Conservation (phyloP, 2,797 vertebrate genomes). For the Acrossocheilus wenchowensis region DNA sequence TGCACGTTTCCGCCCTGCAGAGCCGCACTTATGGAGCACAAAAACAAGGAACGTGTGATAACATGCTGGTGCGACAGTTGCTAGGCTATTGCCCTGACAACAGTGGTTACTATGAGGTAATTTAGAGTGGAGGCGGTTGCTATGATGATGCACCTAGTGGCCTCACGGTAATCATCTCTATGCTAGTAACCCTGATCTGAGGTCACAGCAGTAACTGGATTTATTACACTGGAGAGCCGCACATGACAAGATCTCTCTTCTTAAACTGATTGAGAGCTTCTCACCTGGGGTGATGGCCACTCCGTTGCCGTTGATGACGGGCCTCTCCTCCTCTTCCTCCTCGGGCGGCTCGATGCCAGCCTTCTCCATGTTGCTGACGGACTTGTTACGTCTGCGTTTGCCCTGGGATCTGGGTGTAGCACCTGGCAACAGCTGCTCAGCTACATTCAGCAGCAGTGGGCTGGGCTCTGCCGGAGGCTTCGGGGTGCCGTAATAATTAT, state of each 20-base stretch:
- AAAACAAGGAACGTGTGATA: slow-evolving; percentile 55
- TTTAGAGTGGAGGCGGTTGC: slow-evolving; percentile 41
- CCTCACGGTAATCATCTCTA: slow-evolving; percentile 21
- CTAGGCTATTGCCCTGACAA: slow-evolving; percentile 62
- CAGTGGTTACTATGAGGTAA: slow-evolving; percentile 53
- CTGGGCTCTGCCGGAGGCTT: slow-evolving; percentile 95
- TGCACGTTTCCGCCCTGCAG: slow-evolving; percentile 8
- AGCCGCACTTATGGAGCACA: slow-evolving; percentile 10
- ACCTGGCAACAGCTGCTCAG: slow-evolving; percentile 94
- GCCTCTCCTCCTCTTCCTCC: slow-evolving; percentile 94
- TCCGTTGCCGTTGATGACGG: slow-evolving; percentile 92
- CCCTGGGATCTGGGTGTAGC: slow-evolving; percentile 93
- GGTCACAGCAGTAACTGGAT: slow-evolving; percentile 22
- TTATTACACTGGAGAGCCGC: neutral
- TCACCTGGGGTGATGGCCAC: slow-evolving; percentile 91
- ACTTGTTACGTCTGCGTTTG: slow-evolving; percentile 97
- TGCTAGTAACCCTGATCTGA: slow-evolving; percentile 30
- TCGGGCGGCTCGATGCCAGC: slow-evolving; percentile 93
- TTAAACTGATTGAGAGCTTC: slow-evolving; percentile 54
- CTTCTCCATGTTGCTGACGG: slow-evolving; percentile 99
- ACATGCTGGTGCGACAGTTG: slow-evolving; percentile 59
- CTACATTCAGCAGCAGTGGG: slow-evolving; percentile 93
- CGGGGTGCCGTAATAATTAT: slow-evolving; percentile 98
- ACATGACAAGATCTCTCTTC: slow-evolving; percentile 41
- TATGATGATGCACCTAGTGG: slow-evolving; percentile 42